Evolutionary conservation across 2,113 vertebrate genomes (phyloP).

Genomic region (Ginglymostoma cirratum): DNA sequence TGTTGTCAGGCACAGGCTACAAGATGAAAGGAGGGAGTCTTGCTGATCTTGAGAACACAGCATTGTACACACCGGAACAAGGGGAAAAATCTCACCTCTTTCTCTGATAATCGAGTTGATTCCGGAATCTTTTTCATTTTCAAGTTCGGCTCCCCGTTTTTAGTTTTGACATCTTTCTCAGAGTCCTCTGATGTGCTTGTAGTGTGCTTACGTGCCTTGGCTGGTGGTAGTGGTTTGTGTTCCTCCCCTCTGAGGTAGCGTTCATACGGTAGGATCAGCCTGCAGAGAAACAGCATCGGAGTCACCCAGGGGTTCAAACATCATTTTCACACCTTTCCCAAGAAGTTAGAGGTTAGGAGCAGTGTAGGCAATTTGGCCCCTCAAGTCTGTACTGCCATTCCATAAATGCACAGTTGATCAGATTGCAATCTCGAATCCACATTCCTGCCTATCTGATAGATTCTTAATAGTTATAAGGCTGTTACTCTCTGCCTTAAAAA

Average conservation of each 20-base stretch:
- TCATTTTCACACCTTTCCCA: neutral
- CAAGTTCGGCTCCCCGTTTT: neutral
- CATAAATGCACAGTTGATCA: no score
- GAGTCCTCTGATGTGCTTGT: constrained; percentile 32
- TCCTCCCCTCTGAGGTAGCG: constrained; percentile 82
- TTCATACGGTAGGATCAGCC: constrained; percentile 86
- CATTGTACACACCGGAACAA: neutral
- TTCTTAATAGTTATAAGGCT: no score
- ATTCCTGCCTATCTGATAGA: no score
- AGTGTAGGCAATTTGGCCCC: no score
- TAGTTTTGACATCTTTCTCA: constrained; percentile 26
- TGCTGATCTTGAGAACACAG: neutral
- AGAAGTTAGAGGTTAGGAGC: no score
- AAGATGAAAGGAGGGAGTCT: neutral
- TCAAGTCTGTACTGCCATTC: no score
- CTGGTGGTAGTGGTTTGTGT: constrained; percentile 78
- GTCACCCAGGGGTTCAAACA: neutral
- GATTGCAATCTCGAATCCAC: no score
- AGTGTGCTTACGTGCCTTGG: constrained; percentile 74
- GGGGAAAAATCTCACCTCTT: constrained; percentile 9
- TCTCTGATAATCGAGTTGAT: neutral
- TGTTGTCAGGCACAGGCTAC: neutral
- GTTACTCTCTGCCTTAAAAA: no score
- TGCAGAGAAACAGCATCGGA: constrained; percentile 43
- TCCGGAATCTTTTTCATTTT: neutral